Evolutionary conservation across 1,140 invertebrate genomes (phyloP).

Genomic region (Caenorhabditis remanei): DNA sequence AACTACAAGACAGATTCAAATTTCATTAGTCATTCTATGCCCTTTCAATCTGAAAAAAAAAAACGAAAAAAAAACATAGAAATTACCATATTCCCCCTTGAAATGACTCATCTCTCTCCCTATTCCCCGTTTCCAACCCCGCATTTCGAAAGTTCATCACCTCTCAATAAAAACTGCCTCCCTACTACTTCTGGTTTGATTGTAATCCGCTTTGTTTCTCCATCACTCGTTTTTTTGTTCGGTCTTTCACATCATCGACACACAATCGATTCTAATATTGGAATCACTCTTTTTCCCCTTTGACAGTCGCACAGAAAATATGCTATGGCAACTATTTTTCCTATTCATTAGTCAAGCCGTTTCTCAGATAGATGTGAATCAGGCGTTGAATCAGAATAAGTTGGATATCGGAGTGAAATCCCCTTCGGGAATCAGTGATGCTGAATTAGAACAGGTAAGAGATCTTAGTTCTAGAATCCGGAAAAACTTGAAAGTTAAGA

Average conservation of each 20-base stretch:
- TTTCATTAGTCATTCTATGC: no score
- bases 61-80: background rate
- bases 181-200: constrained; percentile 34
- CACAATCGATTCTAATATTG: background rate
- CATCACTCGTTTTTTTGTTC: no score
- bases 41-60: background rate
- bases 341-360: background rate
- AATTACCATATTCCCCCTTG: background rate
- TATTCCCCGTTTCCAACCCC: background rate
- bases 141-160: constrained; percentile 52
- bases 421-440: constrained; percentile 26
- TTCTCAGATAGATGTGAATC: constrained; percentile 18
- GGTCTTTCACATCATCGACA: constrained; percentile 47
- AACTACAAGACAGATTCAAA: no score
- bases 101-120: background rate
- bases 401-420: constrained; percentile 16
- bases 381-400: constrained; percentile 41
- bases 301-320: constrained; percentile 9
- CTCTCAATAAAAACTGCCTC: background rate
- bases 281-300: constrained; percentile 3
- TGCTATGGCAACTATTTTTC: constrained; percentile 5
- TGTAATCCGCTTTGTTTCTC: constrained; percentile 50
- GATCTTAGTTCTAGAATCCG: background rate
- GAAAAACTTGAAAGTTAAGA: background rate
- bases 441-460: constrained; percentile 2